Evolutionary conservation across 2,888 invertebrate genomes (phyloP).

Genomic region (Zele albiditarsus): DNA sequence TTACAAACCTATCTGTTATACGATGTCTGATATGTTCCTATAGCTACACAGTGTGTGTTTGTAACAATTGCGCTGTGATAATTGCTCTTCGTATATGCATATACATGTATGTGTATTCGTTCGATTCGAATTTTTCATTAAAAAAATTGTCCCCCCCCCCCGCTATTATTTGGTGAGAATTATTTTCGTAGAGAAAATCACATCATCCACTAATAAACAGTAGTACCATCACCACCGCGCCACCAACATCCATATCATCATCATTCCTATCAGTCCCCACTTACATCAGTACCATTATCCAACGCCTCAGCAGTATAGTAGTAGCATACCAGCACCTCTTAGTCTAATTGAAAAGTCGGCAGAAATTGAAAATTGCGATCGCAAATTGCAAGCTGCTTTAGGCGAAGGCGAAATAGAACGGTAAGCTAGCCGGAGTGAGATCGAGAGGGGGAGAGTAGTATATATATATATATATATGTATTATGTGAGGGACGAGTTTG

Average conservation of each 20-base stretch:
- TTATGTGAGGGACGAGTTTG: slow-evolving; percentile 11
- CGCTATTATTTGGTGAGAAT: neutral
- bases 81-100: neutral
- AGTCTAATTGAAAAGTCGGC: slow-evolving; percentile 73
- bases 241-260: slow-evolving; percentile 34
- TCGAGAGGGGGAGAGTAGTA: slow-evolving; percentile 18
- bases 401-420: slow-evolving; percentile 56
- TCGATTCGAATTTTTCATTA: neutral
- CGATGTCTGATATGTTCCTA: slow-evolving; percentile 65
- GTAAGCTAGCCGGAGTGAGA: slow-evolving; percentile 43
- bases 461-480: slow-evolving; percentile 22
- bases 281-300: slow-evolving; percentile 22
- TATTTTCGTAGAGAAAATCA: neutral
- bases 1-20: slow-evolving; percentile 73
- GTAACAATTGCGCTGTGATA: slow-evolving; percentile 33
- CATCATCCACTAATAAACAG: neutral
- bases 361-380: slow-evolving; percentile 73
- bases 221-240: neutral
- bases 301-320: slow-evolving; percentile 18
- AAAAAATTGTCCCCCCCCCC: neutral
- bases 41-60: slow-evolving; percentile 18
- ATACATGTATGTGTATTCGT: neutral
- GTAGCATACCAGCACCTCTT: slow-evolving; percentile 67
- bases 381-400: slow-evolving; percentile 73
- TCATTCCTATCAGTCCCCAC: slow-evolving; percentile 36